Evolutionary conservation across 2,113 vertebrate genomes (phyloP).

Genomic region (Myotis davidii): DNA sequence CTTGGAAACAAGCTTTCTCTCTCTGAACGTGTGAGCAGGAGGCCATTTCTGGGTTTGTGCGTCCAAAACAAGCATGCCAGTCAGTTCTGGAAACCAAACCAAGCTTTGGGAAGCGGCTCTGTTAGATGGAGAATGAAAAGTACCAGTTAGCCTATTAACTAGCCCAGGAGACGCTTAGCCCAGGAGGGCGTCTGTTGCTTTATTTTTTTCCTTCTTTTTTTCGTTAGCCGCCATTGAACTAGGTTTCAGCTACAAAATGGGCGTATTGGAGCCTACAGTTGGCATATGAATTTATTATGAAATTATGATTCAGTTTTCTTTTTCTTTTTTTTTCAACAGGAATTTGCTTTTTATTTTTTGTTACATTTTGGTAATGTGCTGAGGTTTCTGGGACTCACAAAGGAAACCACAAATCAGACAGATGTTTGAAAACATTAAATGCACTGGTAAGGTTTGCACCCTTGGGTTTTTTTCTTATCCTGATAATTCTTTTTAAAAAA

Average conservation of each 20-base stretch:
- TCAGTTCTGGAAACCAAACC: slow-evolving; percentile 5
- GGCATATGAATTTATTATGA: not conserved
- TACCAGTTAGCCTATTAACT: slow-evolving; percentile 54
- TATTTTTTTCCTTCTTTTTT: not conserved
- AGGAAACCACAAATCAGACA: slow-evolving; percentile 62
- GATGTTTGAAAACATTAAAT: slow-evolving; percentile 78
- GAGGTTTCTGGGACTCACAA: slow-evolving; percentile 48
- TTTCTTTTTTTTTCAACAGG: not conserved
- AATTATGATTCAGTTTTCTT: not conserved
- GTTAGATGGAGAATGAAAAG: not conserved
- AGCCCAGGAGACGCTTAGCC: slow-evolving; percentile 38
- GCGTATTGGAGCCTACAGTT: not conserved
- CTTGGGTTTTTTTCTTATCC: slow-evolving; percentile 69
- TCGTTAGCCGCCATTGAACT: no score
- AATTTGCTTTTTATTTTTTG: slow-evolving; percentile 21
- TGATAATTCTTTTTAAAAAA: no score
- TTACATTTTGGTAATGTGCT: slow-evolving; percentile 37
- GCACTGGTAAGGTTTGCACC: slow-evolving; percentile 78
- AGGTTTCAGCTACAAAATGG: not conserved
- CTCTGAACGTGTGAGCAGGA: not conserved
- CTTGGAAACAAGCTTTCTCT: not conserved
- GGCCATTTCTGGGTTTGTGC: not conserved
- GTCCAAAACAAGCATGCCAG: not conserved
- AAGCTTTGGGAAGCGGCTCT: not conserved
- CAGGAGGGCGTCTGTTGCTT: not conserved